Percentiles rank a stretch among this genome's conserved stretches.
Conservation (phyloP, 2,113 vertebrate genomes). For the Gallinago undulata region DNA sequence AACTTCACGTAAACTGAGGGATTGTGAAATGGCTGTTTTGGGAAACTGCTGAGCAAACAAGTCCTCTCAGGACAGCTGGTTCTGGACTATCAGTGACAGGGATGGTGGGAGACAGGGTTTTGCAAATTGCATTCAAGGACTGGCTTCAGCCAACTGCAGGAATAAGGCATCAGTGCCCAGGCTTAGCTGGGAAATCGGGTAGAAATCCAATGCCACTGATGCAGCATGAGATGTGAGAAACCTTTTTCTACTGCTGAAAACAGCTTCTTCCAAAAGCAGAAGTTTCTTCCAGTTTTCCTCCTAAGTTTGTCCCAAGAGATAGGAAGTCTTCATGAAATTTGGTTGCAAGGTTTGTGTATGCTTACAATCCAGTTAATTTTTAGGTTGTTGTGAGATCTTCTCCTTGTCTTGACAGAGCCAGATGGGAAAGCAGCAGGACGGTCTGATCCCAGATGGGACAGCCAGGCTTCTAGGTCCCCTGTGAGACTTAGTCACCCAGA, state of each 20-base stretch:
- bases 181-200: background rate
- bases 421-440: background rate
- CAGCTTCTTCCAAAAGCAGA: background rate
- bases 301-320: background rate
- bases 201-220: fast-evolving
- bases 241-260: background rate
- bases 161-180: background rate
- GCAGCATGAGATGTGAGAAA: background rate
- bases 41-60: background rate
- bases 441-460: background rate
- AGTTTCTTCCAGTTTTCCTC: background rate
- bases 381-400: background rate
- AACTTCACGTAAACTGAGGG: background rate
- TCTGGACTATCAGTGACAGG: background rate
- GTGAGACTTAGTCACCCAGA: background rate
- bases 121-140: background rate
- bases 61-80: background rate
- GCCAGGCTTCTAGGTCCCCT: background rate
- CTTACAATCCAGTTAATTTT: background rate
- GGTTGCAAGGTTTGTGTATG: too few species aligned
- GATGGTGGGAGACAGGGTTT: background rate
- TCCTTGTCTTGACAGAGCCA: background rate
- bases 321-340: background rate
- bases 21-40: background rate
- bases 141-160: background rate